Conservation (phyloP, 1,140 invertebrate genomes). For the Cylas formicarius region DNA sequence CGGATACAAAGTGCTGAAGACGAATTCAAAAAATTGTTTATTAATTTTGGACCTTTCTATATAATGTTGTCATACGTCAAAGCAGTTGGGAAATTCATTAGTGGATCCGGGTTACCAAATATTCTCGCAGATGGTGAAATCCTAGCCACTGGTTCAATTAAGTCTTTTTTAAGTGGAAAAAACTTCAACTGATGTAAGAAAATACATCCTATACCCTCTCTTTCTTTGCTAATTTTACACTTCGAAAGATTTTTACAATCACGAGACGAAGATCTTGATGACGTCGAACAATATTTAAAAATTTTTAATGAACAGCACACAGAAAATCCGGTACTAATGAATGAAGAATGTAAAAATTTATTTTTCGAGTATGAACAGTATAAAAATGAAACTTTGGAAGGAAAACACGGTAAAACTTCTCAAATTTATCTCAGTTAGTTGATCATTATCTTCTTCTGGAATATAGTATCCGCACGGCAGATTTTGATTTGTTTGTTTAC, state of each 20-base stretch:
- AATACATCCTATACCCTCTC: constrained; percentile 14
- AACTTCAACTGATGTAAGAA: constrained; percentile 23
- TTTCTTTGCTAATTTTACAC: constrained; percentile 4
- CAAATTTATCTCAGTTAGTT: constrained; percentile 34
- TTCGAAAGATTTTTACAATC: constrained; percentile 3
- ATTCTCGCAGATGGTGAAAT: constrained; percentile 8
- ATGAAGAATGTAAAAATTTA: too few species aligned
- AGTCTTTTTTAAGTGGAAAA: constrained; percentile 17
- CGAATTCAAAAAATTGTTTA: constrained; percentile 27
- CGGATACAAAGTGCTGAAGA: constrained; percentile 33
- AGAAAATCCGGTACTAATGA: too few species aligned
- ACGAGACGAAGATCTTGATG: neutral
- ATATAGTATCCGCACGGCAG: constrained; percentile 28
- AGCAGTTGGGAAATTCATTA: constrained; percentile 35
- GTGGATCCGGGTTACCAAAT: constrained; percentile 32
- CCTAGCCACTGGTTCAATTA: constrained; percentile 17
- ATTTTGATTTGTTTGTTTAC: constrained; percentile 26
- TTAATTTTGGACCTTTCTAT: constrained; percentile 22
- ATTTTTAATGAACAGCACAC: too few species aligned
- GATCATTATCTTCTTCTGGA: constrained; percentile 27
- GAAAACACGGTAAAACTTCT: constrained; percentile 34
- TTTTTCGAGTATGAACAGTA: too few species aligned
- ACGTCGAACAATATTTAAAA: constrained; percentile 7
- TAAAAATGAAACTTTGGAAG: constrained; percentile 26
- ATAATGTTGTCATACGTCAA: constrained; percentile 12